Conservation (phyloP, 2,888 invertebrate genomes). For the Elegia similella region DNA sequence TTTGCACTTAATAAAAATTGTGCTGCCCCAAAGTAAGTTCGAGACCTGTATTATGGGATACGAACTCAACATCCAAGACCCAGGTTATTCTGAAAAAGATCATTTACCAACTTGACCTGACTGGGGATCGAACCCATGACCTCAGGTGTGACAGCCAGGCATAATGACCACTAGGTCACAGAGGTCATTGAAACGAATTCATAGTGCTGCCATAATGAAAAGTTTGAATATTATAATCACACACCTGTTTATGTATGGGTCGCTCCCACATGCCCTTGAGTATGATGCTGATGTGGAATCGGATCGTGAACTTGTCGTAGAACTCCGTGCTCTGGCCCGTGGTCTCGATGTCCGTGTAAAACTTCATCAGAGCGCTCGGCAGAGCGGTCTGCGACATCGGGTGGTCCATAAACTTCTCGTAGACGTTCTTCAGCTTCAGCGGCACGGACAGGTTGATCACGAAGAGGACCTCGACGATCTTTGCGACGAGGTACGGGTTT, state of each 20-base stretch:
- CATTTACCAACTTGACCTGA: too few relatives aligned
- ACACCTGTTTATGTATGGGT: conserved; percentile 86
- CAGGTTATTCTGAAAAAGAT: too few relatives aligned
- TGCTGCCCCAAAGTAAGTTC: too few relatives aligned
- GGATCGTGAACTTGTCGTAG: conserved; percentile 99
- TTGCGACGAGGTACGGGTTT: conserved; percentile 98
- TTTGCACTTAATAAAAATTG: too few relatives aligned
- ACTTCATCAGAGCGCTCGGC: conserved; percentile 96
- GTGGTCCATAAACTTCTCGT: conserved; percentile 92
- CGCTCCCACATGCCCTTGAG: conserved; percentile 98
- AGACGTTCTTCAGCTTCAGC: conserved; percentile 79
- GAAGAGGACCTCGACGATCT: conserved; percentile 95
- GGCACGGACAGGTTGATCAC: conserved; percentile 87
- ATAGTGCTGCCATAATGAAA: too few relatives aligned
- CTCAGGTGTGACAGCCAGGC: too few relatives aligned
- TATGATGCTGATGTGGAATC: conserved; percentile 98
- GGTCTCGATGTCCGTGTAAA: conserved; percentile 98
- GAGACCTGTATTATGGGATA: too few relatives aligned
- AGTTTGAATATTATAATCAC: too few relatives aligned
- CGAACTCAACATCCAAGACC: too few relatives aligned
- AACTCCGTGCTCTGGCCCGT: conserved; percentile 99
- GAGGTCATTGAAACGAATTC: neutral
- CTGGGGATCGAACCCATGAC: too few relatives aligned
- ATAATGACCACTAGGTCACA: too few relatives aligned
- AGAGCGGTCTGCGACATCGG: conserved; percentile 87